Evolutionary conservation across 2,888 invertebrate species (phyloP), one percentile per base, ranked within the genome.

Genomic region (Suillia variegata): DNA sequence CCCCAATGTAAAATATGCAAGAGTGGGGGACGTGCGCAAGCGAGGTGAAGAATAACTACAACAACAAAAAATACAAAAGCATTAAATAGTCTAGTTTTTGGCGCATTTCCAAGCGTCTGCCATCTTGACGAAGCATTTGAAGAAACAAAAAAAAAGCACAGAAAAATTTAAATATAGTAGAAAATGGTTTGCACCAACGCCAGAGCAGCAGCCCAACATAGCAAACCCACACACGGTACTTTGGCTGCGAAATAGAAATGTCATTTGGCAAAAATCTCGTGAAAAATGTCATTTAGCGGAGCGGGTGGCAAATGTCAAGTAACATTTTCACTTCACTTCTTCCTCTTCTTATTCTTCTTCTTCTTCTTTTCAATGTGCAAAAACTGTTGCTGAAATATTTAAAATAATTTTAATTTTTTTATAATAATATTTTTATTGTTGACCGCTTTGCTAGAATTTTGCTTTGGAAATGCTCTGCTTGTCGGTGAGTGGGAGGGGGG

Each of bases 91-190:
- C n/a, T 38, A 17, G 58, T 49, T 68, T 67, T 68, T 74, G 74
- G 74, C 73, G 42, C 26, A 12, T 21, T 60, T 67, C 74, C 74
- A 74, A 73, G 71, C 70, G 73, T 75, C 75, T 76, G 74, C 74
- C 74, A 74, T 74, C 75, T 74, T 76, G 74, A 71, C 71, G 70
- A 70, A 73, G 73, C 71, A 70, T 72, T 72, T 62, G 75, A 54
- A 21, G n/a, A 2, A 13, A 8, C 26, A n/a, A 8, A 5, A 38
- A 4, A 38, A 8, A 4, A 3, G 12, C 38, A 38, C 38, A 5
- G n/a, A 26, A 26, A 26, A 26, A 10, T 5, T 6, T 10, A 26
- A 26, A 26, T 26, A 26, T 26, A 26, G n/a, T n/a, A 31, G 31
- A 31, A 12, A 31, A 31, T 31, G 6, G 31, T 31, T 31, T 31